A percentile compares a stretch with the other conserved stretches of the same genome.
These are phyloP conservation scores for Acipenser oxyrinchus DNA, from an alignment of 2,797 vertebrate genomes.

Conservation along the genomic window DNA sequence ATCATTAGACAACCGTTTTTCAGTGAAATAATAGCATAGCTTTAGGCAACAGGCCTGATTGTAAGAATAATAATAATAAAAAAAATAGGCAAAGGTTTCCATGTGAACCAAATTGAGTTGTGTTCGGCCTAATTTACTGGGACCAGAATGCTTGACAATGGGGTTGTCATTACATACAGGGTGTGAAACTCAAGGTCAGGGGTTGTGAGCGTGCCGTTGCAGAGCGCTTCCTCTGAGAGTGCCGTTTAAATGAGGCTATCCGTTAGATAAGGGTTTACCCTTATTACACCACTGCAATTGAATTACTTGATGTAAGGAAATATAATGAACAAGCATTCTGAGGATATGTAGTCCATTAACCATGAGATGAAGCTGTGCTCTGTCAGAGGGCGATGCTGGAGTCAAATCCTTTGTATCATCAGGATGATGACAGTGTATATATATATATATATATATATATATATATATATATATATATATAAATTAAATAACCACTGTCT, in stretches of 20 bases:
- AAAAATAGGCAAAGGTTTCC: slow-evolving; percentile 6
- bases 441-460: too few species aligned
- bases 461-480: too few species aligned
- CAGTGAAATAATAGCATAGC: slow-evolving; percentile 14
- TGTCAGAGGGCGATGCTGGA: slow-evolving; percentile 52
- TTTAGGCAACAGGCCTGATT: background rate
- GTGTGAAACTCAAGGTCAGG: slow-evolving; percentile 64
- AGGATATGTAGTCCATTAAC: slow-evolving; percentile 69
- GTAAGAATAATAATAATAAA: slow-evolving; percentile 17
- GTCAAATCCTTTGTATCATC: slow-evolving; percentile 49
- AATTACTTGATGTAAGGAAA: slow-evolving; percentile 70
- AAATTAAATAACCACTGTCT: too few species aligned
- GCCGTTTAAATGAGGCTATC: slow-evolving; percentile 71
- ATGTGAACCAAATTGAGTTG: slow-evolving; percentile 34
- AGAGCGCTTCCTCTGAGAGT: slow-evolving; percentile 62
- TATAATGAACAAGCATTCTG: slow-evolving; percentile 70
- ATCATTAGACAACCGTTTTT: slow-evolving; percentile 14
- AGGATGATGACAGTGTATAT: slow-evolving; percentile 23
- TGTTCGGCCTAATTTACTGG: slow-evolving; percentile 37
- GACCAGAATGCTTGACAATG: slow-evolving; percentile 31
- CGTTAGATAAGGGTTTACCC: slow-evolving; percentile 70
- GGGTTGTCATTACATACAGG: slow-evolving; percentile 57
- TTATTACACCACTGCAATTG: slow-evolving; percentile 71
- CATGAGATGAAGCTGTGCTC: slow-evolving; percentile 53
- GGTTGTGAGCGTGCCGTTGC: slow-evolving; percentile 62